Percentiles rank a stretch among this genome's conserved stretches.
Evolutionary conservation across 2,113 vertebrate genomes (phyloP).

Genomic region (Platanista minor): DNA sequence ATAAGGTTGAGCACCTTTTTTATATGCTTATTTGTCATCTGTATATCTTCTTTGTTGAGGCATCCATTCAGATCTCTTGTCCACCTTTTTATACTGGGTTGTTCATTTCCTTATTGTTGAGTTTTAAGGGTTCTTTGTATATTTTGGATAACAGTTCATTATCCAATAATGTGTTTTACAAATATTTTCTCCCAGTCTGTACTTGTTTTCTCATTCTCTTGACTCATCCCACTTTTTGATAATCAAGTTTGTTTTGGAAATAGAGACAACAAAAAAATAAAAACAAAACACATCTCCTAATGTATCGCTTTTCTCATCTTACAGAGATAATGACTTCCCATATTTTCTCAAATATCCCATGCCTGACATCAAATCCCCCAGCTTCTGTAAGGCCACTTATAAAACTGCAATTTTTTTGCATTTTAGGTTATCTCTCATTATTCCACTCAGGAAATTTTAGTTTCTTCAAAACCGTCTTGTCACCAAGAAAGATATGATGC

Average conservation of each 20-base stretch:
- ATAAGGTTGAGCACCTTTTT: not conserved
- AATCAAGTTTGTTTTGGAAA: conserved; percentile 6
- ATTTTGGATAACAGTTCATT: not conserved
- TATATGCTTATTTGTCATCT: not conserved
- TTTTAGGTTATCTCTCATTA: not conserved
- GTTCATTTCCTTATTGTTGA: not conserved
- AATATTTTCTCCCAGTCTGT: not conserved
- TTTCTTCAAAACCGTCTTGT: not conserved
- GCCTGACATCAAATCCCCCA: not conserved
- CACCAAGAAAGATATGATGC: not conserved
- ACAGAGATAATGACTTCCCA: not conserved
- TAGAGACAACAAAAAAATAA: not conserved
- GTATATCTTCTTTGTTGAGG: not conserved
- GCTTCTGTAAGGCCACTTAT: not conserved
- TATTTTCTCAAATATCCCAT: not conserved
- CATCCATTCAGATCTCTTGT: not conserved
- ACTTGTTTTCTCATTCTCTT: not conserved
- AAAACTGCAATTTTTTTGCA: not conserved
- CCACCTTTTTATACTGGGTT: not conserved
- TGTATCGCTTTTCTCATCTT: not conserved
- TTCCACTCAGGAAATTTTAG: not conserved
- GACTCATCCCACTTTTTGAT: not conserved
- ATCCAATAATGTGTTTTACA: not conserved
- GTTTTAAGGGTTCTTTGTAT: not conserved
- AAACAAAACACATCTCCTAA: not conserved